Conservation (phyloP, 2,797 vertebrate species). For the Nothura maculosa region DNA sequence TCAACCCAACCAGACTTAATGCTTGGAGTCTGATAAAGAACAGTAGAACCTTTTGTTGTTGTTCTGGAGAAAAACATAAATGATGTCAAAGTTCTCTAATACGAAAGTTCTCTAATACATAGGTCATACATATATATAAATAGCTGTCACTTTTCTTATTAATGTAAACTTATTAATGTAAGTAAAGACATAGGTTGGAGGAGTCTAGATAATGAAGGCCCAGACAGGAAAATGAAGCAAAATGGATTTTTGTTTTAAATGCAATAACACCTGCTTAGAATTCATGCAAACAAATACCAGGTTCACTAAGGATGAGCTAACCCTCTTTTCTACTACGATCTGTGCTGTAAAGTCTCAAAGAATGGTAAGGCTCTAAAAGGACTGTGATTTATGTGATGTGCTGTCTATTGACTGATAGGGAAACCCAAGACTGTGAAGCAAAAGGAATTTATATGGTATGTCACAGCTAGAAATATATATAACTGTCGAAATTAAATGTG, state of each 20-base stretch:
- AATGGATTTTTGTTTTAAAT: neutral
- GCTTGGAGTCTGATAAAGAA: neutral
- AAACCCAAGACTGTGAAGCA: neutral
- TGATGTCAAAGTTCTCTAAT: neutral
- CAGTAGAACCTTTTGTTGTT: neutral
- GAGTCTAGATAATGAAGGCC: neutral
- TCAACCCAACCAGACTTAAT: neutral
- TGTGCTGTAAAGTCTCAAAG: neutral
- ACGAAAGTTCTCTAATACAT: neutral
- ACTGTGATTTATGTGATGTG: neutral
- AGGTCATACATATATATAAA: neutral
- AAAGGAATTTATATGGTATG: neutral
- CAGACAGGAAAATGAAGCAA: neutral
- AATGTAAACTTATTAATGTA: neutral
- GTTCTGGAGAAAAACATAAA: neutral
- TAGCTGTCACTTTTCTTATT: neutral
- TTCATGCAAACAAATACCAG: neutral
- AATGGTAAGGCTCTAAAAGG: neutral
- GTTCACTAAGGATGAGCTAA: accelerated
- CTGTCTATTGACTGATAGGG: neutral
- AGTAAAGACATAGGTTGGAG: neutral
- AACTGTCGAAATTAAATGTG: neutral
- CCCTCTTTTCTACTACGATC: neutral
- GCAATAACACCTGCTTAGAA: neutral
- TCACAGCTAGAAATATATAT: neutral